A percentile compares a stretch with the other conserved stretches of the same genome.
phyloP scores from a whole-genome alignment of 1,140 invertebrate species.

The Drosophila nigromelanica region DNA sequence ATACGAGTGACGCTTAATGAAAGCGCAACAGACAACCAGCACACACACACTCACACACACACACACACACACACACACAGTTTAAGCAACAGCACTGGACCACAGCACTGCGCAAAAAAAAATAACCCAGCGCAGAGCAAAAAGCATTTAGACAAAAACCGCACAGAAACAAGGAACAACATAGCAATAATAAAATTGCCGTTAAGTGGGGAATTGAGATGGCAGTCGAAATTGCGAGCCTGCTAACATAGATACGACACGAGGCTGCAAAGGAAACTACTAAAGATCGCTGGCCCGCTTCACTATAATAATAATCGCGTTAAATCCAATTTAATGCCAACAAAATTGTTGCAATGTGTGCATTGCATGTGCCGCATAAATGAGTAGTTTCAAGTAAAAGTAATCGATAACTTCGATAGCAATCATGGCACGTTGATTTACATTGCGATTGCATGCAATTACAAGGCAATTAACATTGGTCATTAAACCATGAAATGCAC shows the following conservation, averaged over 20 bases:
- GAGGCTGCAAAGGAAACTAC: constrained; percentile 1
- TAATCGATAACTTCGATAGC: constrained; percentile 31
- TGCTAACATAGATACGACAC: not conserved
- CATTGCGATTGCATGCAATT: constrained; percentile 76
- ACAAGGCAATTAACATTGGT: constrained; percentile 77
- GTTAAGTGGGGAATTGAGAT: constrained; percentile 70
- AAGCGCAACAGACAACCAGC: constrained; percentile 72
- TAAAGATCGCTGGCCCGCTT: too few species aligned
- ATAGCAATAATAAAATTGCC: constrained; percentile 76
- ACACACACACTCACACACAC: constrained; percentile 48
- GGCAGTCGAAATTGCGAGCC: constrained; percentile 37
- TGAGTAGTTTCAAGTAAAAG: not conserved
- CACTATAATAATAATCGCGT: too few species aligned
- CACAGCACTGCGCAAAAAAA: constrained; percentile 34
- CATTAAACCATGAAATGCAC: constrained; percentile 69
- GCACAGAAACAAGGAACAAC: constrained; percentile 59
- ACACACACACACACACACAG: constrained; percentile 24
- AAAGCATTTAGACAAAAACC: constrained; percentile 20
- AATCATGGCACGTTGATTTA: constrained; percentile 63
- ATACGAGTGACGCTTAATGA: constrained; percentile 78
- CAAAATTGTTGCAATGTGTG: not conserved
- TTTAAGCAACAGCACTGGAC: too few species aligned
- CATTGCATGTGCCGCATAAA: constrained; percentile 1
- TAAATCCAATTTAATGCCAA: too few species aligned
- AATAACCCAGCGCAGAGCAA: constrained; percentile 36